These are phyloP conservation scores for Promerops cafer DNA, from an alignment of 2,113 vertebrate genomes.

Conservation along the genomic window DNA sequence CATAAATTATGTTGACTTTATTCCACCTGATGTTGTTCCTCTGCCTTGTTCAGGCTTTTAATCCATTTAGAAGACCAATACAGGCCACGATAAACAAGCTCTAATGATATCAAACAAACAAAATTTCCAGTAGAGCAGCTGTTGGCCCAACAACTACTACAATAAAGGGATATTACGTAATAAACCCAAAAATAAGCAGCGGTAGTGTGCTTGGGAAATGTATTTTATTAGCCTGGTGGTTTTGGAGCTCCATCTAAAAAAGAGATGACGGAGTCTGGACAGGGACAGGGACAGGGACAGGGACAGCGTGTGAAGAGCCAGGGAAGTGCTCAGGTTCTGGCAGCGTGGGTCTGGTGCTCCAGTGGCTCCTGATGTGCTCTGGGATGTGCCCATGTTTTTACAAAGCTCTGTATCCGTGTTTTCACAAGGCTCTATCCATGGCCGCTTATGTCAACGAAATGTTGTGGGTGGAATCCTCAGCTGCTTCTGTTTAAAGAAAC, in stretches of 20 bases:
- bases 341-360: neutral
- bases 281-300: neutral
- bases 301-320: neutral
- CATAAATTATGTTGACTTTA: neutral
- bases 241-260: neutral
- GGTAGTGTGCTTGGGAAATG: neutral
- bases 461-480: neutral
- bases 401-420: neutral
- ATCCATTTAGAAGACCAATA: neutral
- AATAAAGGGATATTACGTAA: neutral
- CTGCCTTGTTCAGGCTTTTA: neutral
- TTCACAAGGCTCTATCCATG: neutral
- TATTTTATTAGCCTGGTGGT: neutral
- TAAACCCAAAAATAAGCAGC: neutral
- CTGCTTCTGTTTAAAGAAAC: constrained; percentile 9
- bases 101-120: neutral
- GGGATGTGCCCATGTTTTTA: accelerated
- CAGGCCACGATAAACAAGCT: neutral
- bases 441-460: neutral
- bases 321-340: neutral
- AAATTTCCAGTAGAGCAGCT: neutral
- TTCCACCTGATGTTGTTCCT: neutral
- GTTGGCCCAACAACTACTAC: neutral
- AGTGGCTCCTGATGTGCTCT: neutral
- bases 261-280: neutral